A percentile compares a stretch with the other conserved stretches of the same genome.
Evolutionary conservation across 2,888 invertebrate species (phyloP).

Genomic region (Thymelicus acteon): DNA sequence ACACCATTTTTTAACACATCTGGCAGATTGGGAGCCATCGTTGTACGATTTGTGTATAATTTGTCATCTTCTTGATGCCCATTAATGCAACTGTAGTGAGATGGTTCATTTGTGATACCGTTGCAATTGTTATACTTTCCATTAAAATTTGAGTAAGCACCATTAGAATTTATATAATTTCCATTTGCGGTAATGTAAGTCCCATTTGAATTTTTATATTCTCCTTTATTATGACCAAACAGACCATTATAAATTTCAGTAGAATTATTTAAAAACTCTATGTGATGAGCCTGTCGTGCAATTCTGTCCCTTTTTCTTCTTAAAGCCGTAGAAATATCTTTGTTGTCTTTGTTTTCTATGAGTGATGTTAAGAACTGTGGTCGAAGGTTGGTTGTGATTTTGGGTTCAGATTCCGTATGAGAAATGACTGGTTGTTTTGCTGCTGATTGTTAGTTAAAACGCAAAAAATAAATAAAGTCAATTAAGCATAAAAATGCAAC

Average conservation of each 20-base stretch:
- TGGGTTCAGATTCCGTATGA: slow-evolving; percentile 61
- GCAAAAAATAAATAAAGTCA: slow-evolving; percentile 48
- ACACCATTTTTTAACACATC: slow-evolving; percentile 78
- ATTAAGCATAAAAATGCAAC: slow-evolving; percentile 46
- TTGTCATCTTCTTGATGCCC: slow-evolving; percentile 62
- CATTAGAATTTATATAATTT: slow-evolving; percentile 48
- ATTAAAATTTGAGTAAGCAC: slow-evolving; percentile 50
- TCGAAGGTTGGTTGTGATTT: slow-evolving; percentile 55
- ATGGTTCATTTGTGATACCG: slow-evolving; percentile 46
- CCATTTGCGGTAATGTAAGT: slow-evolving; percentile 49
- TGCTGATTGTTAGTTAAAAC: slow-evolving; percentile 72
- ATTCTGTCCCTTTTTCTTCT: slow-evolving; percentile 92
- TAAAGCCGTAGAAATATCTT: slow-evolving; percentile 92
- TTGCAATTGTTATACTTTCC: slow-evolving; percentile 53
- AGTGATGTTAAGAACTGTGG: slow-evolving; percentile 60
- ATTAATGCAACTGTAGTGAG: slow-evolving; percentile 53
- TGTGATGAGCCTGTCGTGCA: slow-evolving; percentile 93
- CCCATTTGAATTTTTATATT: slow-evolving; percentile 45
- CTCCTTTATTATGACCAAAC: slow-evolving; percentile 49
- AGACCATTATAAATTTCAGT: slow-evolving; percentile 60
- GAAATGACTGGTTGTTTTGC: slow-evolving; percentile 57
- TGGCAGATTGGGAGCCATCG: slow-evolving; percentile 58
- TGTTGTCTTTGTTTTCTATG: slow-evolving; percentile 75
- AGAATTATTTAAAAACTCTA: slow-evolving; percentile 83
- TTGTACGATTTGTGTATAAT: slow-evolving; percentile 49